phyloP scores from a whole-genome alignment of 2,113 vertebrate genomes.

The Recurvirostra avosetta region DNA sequence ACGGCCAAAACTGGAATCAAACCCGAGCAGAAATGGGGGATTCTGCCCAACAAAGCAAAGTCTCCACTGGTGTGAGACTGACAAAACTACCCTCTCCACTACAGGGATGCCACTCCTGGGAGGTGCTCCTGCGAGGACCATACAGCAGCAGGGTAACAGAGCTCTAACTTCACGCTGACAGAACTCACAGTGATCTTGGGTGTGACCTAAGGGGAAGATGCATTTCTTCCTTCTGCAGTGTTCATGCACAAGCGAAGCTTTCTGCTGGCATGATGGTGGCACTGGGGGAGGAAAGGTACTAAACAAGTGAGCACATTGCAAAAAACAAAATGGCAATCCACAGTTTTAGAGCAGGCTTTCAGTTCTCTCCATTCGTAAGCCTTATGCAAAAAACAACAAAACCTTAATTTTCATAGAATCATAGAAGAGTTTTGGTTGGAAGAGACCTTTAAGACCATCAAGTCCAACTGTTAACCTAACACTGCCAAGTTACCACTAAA shows the following conservation, averaged over 20 bases:
- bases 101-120: neutral
- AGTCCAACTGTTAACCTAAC: neutral
- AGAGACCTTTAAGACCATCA: neutral
- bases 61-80: neutral
- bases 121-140: neutral
- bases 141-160: neutral
- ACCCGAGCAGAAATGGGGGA: too few species aligned
- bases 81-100: neutral
- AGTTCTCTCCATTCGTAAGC: neutral
- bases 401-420: neutral
- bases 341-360: neutral
- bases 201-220: neutral
- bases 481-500: neutral
- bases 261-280: neutral
- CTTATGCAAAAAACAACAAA: neutral
- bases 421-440: neutral
- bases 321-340: neutral
- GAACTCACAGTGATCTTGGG: too few species aligned
- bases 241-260: neutral
- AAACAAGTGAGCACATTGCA: neutral
- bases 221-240: neutral
- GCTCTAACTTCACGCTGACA: neutral
- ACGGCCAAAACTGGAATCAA: neutral
- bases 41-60: neutral
- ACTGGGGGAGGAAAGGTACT: neutral